Conservation (phyloP, 1,140 invertebrate genomes). For the Drosophila lini region DNA sequence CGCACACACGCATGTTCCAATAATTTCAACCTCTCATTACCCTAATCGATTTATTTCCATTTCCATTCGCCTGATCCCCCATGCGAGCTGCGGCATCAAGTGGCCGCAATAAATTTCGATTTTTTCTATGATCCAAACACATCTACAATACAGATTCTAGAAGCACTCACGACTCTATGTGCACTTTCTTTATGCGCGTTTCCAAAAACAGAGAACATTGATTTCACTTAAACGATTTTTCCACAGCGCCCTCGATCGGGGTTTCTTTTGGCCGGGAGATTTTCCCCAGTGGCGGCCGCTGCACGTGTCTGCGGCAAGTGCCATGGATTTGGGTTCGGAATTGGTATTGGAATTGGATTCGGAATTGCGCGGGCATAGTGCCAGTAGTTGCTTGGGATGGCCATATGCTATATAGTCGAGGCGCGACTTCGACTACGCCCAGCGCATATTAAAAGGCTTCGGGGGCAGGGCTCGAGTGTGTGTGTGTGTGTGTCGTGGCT, state of each 20-base stretch:
- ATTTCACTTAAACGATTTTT: conserved; percentile 64
- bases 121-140: conserved; percentile 36
- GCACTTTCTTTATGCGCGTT: conserved; percentile 31
- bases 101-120: conserved; percentile 47
- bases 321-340: conserved; percentile 22
- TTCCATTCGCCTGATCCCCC: conserved; percentile 39
- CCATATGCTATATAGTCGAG: conserved; percentile 40
- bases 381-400: conserved; percentile 16
- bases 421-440: conserved; percentile 50
- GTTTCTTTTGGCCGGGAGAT: conserved; percentile 1
- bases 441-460: conserved; percentile 58
- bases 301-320: conserved; percentile 53
- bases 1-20: conserved; percentile 1
- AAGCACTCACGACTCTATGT: conserved; percentile 19
- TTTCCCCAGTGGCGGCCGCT: conserved; percentile 14
- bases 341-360: conserved; percentile 4
- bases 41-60: conserved; percentile 48
- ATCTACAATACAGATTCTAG: conserved; percentile 10
- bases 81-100: conserved; percentile 34
- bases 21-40: conserved; percentile 31
- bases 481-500: conserved; percentile 29
- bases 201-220: conserved; percentile 62
- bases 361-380: conserved; percentile 41
- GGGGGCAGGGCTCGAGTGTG: conserved; percentile 10
- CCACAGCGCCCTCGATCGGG: conserved; percentile 24